Percentiles rank a stretch among this genome's conserved stretches.
Evolutionary conservation across 1,140 invertebrate genomes (phyloP).

Genomic region (Paraescarpia echinospica): DNA sequence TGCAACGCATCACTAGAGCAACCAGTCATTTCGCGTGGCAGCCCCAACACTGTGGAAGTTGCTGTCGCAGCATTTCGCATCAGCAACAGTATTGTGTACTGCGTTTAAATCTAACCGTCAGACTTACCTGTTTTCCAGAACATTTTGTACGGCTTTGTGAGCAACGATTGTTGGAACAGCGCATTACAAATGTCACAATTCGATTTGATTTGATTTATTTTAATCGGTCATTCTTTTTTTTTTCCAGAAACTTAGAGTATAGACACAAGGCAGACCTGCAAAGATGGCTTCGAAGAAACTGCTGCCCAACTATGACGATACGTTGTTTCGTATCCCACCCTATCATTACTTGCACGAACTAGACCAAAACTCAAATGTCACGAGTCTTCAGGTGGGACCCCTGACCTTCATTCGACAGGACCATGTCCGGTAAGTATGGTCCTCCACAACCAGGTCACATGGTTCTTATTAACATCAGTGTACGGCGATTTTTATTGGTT

Average conservation of each 20-base stretch:
- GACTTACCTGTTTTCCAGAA: no score
- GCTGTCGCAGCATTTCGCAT: no score
- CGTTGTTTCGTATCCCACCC: conserved; percentile 60
- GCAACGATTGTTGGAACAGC: no score
- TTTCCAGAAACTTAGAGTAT: neutral
- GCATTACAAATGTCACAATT: no score
- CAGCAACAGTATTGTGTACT: no score
- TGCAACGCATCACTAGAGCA: no score
- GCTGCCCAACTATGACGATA: conserved; percentile 34
- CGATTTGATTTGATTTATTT: neutral
- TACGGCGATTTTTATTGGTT: no score
- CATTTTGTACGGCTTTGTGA: no score
- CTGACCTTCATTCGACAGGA: conserved; percentile 62
- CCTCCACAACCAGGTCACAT: neutral
- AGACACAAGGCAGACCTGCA: neutral
- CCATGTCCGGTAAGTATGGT: conserved; percentile 59
- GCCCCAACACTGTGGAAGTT: no score
- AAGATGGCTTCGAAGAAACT: neutral
- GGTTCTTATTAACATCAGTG: neutral
- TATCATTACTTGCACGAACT: conserved; percentile 63
- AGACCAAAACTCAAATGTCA: conserved; percentile 63
- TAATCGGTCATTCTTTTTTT: neutral
- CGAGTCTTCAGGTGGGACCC: conserved; percentile 60
- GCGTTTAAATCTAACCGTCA: no score
- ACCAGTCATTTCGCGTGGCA: no score